phyloP scores from a whole-genome alignment of 2,113 vertebrate species.

The Tinamus guttatus region DNA sequence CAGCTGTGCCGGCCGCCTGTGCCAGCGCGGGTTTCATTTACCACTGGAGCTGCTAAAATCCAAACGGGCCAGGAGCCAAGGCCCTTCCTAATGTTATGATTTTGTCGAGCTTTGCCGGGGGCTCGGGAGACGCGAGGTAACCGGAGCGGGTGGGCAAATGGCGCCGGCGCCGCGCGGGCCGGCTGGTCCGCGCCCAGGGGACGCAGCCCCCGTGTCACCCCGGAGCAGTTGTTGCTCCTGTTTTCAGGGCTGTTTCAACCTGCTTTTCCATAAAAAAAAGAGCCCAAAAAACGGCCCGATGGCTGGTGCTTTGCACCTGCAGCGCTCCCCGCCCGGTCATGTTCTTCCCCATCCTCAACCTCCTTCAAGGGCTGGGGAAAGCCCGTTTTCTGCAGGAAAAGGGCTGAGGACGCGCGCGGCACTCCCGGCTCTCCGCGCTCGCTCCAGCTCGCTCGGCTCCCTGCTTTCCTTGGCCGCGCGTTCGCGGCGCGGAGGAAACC shows the following conservation, averaged over 20 bases:
- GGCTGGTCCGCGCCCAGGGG: no score
- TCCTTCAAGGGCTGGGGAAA: background rate
- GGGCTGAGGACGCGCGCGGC: background rate
- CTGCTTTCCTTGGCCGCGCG: background rate
- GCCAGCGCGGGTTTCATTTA: constrained; percentile 60
- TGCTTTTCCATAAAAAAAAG: background rate
- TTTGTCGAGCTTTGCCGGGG: constrained; percentile 29
- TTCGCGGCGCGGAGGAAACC: no score
- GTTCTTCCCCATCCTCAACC: background rate
- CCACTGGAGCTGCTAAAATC: constrained; percentile 59
- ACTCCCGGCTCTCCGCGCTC: background rate
- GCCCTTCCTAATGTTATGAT: constrained; percentile 40
- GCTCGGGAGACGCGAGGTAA: constrained; percentile 12
- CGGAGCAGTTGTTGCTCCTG: constrained; percentile 54
- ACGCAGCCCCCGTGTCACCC: constrained; percentile 32
- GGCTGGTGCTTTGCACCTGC: background rate
- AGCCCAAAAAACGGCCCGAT: background rate
- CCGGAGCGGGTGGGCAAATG: background rate
- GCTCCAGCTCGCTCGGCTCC: background rate
- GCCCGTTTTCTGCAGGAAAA: background rate
- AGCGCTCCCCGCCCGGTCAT: background rate
- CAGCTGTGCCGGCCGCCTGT: constrained; percentile 62
- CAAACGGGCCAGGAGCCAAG: constrained; percentile 32
- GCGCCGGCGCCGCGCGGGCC: no score
- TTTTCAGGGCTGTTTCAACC: background rate